Percentiles rank a stretch among this genome's conserved stretches.
phyloP scores from a whole-genome alignment of 2,888 invertebrate genomes.

The Protodeltote pygarga region DNA sequence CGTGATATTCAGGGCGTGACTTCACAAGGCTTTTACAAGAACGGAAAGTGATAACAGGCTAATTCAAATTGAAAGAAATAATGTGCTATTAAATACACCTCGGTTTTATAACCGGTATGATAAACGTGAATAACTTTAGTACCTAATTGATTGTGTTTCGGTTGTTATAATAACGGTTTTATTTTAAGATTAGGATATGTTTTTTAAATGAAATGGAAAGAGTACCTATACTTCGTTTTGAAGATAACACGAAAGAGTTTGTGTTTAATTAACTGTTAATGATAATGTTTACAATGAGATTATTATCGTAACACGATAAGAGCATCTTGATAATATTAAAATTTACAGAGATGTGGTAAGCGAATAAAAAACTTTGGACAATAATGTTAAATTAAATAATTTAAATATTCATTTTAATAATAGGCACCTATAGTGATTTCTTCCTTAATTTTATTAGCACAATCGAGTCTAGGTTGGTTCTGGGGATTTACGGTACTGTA shows the following conservation, averaged over 20 bases:
- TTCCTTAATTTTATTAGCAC: not conserved
- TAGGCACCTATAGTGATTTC: no score
- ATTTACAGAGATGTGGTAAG: not conserved
- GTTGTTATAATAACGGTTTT: not conserved
- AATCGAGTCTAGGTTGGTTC: slow-evolving; percentile 3
- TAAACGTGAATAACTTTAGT: slow-evolving; percentile 1
- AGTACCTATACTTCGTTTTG: not conserved
- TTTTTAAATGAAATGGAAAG: not conserved
- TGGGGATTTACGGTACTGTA: slow-evolving; percentile 24
- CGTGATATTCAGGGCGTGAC: slow-evolving; percentile 74
- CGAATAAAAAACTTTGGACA: not conserved
- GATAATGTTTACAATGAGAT: slow-evolving; percentile 1
- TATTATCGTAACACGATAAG: slow-evolving; percentile 1
- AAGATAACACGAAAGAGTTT: not conserved
- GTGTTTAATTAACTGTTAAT: not conserved
- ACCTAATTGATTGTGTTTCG: not conserved
- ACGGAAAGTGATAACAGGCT: slow-evolving; percentile 56
- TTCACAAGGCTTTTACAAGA: slow-evolving; percentile 65
- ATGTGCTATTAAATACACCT: slow-evolving; percentile 15
- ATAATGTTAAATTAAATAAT: not conserved
- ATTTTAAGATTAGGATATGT: not conserved
- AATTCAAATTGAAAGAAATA: slow-evolving; percentile 35
- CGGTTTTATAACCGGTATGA: slow-evolving; percentile 9
- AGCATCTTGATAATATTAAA: slow-evolving; percentile 12
- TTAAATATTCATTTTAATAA: not conserved